Conservation (phyloP, 2,113 vertebrate species). For the Silurus glanis region DNA sequence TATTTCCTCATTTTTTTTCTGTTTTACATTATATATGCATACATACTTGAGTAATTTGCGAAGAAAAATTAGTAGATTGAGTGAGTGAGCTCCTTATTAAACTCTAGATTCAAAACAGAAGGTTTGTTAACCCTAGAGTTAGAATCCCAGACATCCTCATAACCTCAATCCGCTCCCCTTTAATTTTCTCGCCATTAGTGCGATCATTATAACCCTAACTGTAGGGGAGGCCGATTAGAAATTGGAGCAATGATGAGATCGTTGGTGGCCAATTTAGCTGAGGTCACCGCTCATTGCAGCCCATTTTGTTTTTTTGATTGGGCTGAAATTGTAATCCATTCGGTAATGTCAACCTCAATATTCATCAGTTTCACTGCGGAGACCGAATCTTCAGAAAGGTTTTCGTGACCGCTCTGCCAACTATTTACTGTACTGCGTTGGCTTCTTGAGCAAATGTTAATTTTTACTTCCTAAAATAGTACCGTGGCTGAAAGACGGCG, state of each 20-base stretch:
- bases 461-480: neutral
- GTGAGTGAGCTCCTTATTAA: slow-evolving; percentile 28
- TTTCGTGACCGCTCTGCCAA: slow-evolving; percentile 6
- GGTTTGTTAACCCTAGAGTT: slow-evolving; percentile 22
- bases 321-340: slow-evolving; percentile 74
- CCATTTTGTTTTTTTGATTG: slow-evolving; percentile 78
- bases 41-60: neutral
- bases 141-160: neutral
- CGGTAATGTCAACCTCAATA: slow-evolving; percentile 66
- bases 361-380: slow-evolving; percentile 59
- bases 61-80: neutral
- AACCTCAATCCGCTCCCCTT: slow-evolving; percentile 6
- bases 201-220: slow-evolving; percentile 15
- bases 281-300: slow-evolving; percentile 70
- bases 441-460: neutral
- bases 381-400: slow-evolving; percentile 2
- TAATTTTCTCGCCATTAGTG: slow-evolving; percentile 33
- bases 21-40: neutral
- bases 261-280: slow-evolving; percentile 66
- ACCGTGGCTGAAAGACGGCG: too few relatives aligned
- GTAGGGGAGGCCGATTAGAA: slow-evolving; percentile 1
- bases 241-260: slow-evolving; percentile 67
- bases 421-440: slow-evolving; percentile 32
- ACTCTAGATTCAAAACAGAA: slow-evolving; percentile 41
- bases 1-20: neutral